phyloP scores from a whole-genome alignment of 2,113 vertebrate species.

The Callospermophilus lateralis region DNA sequence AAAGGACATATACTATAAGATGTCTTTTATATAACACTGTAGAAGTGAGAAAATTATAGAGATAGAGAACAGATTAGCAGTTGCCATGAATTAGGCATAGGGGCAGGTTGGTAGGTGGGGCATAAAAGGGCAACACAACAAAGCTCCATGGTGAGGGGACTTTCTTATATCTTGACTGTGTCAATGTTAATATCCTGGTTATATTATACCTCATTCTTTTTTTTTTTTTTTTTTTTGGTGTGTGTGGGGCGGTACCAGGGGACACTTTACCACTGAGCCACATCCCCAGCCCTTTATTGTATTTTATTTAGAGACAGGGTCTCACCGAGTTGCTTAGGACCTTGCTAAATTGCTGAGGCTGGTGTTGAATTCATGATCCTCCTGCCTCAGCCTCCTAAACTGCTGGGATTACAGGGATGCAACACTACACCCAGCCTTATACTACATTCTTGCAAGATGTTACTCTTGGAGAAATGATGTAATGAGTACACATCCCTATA shows the following conservation, averaged over 20 bases:
- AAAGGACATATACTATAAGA: background rate
- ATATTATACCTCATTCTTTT: background rate
- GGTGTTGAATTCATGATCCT: too few species aligned
- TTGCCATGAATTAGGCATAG: background rate
- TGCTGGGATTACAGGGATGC: too few species aligned
- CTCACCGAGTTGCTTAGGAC: too few species aligned
- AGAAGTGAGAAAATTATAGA: background rate
- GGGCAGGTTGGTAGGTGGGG: background rate
- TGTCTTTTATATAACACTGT: conserved; percentile 20
- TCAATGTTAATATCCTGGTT: background rate
- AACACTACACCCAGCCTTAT: background rate
- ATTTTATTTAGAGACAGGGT: too few species aligned
- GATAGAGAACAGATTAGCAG: conserved; percentile 18
- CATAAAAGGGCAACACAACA: background rate
- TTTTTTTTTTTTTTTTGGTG: too few species aligned
- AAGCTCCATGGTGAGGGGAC: background rate
- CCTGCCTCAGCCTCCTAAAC: too few species aligned
- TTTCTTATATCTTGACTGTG: background rate
- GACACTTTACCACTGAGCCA: too few species aligned
- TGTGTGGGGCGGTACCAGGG: too few species aligned
- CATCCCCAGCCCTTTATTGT: too few species aligned
- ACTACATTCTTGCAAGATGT: background rate
- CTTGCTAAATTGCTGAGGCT: too few species aligned
- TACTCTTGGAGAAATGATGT: background rate
- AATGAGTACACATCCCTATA: background rate